These are phyloP conservation scores for Marmota flaviventris DNA, from an alignment of 2,113 vertebrate species.

Conservation along the genomic window DNA sequence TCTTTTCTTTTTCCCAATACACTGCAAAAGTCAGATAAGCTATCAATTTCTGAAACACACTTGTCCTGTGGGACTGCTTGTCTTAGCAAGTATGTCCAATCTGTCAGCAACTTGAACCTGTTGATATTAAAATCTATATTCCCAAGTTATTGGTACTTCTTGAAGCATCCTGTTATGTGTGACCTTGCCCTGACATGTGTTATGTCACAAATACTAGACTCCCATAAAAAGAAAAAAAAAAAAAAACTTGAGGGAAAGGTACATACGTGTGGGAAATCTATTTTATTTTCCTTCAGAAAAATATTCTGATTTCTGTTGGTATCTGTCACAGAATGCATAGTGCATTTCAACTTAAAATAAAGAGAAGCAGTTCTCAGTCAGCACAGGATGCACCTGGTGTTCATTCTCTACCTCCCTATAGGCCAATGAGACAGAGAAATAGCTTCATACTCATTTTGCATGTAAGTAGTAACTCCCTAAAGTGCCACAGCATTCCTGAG, in stretches of 20 bases:
- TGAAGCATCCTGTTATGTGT: constrained; percentile 50
- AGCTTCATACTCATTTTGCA: neutral
- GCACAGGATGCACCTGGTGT: constrained; percentile 31
- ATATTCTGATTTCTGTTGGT: neutral
- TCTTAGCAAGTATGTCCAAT: constrained; percentile 69
- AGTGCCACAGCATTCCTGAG: neutral
- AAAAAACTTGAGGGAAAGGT: neutral
- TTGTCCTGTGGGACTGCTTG: constrained; percentile 74
- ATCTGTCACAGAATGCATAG: constrained; percentile 44
- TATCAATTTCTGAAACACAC: constrained; percentile 53
- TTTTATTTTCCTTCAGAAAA: constrained; percentile 6
- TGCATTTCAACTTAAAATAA: constrained; percentile 28
- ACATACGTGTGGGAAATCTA: neutral
- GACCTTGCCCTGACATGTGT: constrained; percentile 64
- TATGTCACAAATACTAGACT: constrained; percentile 37
- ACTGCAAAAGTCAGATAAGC: constrained; percentile 60
- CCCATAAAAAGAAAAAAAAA: neutral
- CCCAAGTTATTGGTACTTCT: constrained; percentile 49
- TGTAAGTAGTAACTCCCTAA: neutral
- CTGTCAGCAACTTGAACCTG: constrained; percentile 77
- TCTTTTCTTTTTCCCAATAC: constrained; percentile 28
- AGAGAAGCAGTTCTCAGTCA: neutral
- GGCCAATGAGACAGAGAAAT: neutral
- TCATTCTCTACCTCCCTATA: neutral
- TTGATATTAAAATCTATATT: constrained; percentile 78